Conservation (phyloP, 2,888 invertebrate genomes). For the Parapristionchus giblindavisi region DNA sequence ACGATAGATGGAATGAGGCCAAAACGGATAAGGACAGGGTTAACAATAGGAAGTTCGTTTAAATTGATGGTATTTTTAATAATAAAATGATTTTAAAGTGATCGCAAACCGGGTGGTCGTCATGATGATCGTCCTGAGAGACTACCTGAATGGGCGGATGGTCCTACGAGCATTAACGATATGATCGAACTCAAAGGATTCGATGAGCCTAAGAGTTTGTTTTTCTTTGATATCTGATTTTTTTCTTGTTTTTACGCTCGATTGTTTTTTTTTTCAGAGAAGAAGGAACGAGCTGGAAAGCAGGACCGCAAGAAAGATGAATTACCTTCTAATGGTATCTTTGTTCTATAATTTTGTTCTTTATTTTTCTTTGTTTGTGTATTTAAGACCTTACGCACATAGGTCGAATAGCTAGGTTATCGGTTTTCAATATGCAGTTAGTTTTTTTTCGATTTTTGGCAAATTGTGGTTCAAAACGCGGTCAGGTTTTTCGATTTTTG, state of each 20-base stretch:
- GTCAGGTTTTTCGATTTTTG: no score
- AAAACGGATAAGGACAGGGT: slow-evolving; percentile 19
- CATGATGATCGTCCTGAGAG: slow-evolving; percentile 49
- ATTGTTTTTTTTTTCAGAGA: neutral
- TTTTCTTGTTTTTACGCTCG: slow-evolving; percentile 40
- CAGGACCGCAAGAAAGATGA: slow-evolving; percentile 20
- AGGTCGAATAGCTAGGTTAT: neutral
- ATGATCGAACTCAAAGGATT: slow-evolving; percentile 68
- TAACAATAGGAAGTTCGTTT: slow-evolving; percentile 1
- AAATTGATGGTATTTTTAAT: neutral
- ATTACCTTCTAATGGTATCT: neutral
- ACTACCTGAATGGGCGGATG: slow-evolving; percentile 69
- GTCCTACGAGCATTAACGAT: slow-evolving; percentile 66
- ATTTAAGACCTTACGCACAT: neutral
- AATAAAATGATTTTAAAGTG: neutral
- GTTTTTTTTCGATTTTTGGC: no score
- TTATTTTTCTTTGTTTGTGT: neutral
- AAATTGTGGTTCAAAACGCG: no score
- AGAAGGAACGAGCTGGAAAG: slow-evolving; percentile 21
- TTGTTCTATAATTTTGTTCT: neutral
- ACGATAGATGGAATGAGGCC: slow-evolving; percentile 37
- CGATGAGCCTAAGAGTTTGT: slow-evolving; percentile 61
- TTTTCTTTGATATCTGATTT: neutral
- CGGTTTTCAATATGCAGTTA: no score
- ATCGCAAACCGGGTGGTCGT: slow-evolving; percentile 32